phyloP scores from a whole-genome alignment of 2,797 vertebrate genomes.

The Clamator glandarius region DNA sequence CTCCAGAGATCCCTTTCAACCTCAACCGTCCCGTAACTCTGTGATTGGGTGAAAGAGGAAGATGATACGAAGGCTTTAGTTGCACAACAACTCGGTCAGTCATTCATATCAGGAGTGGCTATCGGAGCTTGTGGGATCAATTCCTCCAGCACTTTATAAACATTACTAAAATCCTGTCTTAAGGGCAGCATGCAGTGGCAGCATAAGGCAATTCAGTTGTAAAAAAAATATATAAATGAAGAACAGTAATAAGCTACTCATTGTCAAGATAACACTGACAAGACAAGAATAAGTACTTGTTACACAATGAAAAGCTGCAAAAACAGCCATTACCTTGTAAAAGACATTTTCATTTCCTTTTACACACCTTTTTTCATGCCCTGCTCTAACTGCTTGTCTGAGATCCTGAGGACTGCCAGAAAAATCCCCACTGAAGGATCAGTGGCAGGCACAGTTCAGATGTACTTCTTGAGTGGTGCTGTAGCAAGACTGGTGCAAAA shows the following conservation, averaged over 20 bases:
- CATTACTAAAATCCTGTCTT: not conserved
- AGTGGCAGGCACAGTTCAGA: not conserved
- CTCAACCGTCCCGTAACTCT: not conserved
- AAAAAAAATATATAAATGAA: not conserved
- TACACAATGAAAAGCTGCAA: not conserved
- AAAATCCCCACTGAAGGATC: not conserved
- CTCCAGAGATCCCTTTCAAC: not conserved
- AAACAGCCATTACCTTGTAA: not conserved
- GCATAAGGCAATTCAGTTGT: not conserved
- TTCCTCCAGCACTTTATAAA: not conserved
- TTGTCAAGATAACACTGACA: not conserved
- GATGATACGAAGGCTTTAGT: not conserved
- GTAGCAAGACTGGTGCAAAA: not conserved
- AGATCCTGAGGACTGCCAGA: not conserved
- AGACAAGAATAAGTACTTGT: not conserved
- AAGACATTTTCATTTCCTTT: not conserved
- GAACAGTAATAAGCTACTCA: not conserved
- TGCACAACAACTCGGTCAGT: not conserved
- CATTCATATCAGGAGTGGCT: not conserved
- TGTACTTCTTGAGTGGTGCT: accelerated
- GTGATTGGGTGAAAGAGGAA: not conserved
- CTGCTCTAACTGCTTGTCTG: not conserved
- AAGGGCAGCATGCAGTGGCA: not conserved
- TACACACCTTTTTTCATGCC: not conserved
- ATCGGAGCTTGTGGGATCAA: not conserved